Evolutionary conservation across 1,140 invertebrate genomes (phyloP), one percentile per base, ranked within the genome.

Genomic region (Pararge aegeria): DNA sequence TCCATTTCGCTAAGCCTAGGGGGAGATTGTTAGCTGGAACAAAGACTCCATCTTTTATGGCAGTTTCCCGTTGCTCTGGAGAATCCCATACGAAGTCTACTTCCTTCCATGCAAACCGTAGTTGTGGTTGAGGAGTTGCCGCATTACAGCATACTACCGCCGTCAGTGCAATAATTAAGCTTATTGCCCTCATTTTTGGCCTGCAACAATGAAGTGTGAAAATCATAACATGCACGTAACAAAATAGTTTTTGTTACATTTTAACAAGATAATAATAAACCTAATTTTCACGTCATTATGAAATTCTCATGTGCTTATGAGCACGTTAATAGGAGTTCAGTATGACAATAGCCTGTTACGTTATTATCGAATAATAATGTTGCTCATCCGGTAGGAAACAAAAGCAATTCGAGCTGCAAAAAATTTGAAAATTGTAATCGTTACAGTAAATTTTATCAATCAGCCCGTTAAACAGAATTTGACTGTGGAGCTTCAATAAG

Each of bases 1-100:
- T 91, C 94, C 94, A 96, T 27, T 93, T 86, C 37, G 93, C 94
- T 51, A 96, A 52, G 18, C 95, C 95, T 12, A 95, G 83, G 1
- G 95, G 94, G 57, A 96, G 76, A 83, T 95, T 95, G 75, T 96
- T 94, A 53, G 91, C 92, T 13, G 90, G 92, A 7, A 95, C 88
- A 76, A 94, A 96, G 64, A 90, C 83, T 16, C 92, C 92, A 27
- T 85, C 91, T 12, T 90, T 85, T 9, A 94, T 89, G n/a, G 94
- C 93, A 16, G 89, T 84, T 56, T 93, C 84, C 64, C 92, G 90
- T 48, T 92, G 90, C 38, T 91, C 90, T 7, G 92, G 91, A 52
- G 90, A 92, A 18, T 94, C 92, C 92, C 94, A 95, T 46, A 91
- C 86, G 75, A 93, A 96, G 61, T 93, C 91, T 29, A 96, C 69